These are phyloP conservation scores for Athripsodes cinereus DNA, from an alignment of 2,888 invertebrate species.

Conservation along the genomic window DNA sequence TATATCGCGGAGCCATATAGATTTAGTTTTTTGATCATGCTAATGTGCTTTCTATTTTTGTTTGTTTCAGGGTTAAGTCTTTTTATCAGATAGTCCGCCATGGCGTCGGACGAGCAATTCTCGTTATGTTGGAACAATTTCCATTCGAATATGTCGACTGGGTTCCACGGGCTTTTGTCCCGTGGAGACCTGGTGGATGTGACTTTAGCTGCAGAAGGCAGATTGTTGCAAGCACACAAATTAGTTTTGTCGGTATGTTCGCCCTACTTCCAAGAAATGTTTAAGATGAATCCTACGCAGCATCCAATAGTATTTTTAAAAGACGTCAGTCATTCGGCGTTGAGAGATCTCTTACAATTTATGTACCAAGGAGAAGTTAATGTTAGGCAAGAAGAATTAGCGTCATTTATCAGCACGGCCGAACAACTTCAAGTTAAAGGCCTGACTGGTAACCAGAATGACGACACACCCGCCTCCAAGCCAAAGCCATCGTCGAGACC, in stretches of 20 bases:
- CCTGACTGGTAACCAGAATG: slow-evolving; percentile 55
- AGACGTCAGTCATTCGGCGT: slow-evolving; percentile 63
- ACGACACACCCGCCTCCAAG: slow-evolving; percentile 50
- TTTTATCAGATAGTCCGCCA: slow-evolving; percentile 39
- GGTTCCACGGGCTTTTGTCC: slow-evolving; percentile 64
- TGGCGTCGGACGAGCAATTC: slow-evolving; percentile 69
- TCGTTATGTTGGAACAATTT: slow-evolving; percentile 73
- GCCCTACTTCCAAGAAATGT: slow-evolving; percentile 68
- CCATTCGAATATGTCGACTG: slow-evolving; percentile 65
- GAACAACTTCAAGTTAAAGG: slow-evolving; percentile 68
- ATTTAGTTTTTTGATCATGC: slow-evolving; percentile 6
- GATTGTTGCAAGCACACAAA: slow-evolving; percentile 65
- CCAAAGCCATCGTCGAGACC: slow-evolving; percentile 52
- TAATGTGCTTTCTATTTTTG: no score
- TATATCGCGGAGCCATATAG: not conserved
- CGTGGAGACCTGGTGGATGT: slow-evolving; percentile 66
- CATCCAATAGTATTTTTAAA: slow-evolving; percentile 66
- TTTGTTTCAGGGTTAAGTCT: slow-evolving; percentile 12
- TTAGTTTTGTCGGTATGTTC: slow-evolving; percentile 67
- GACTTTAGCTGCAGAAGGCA: slow-evolving; percentile 64
- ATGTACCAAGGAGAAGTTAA: slow-evolving; percentile 69
- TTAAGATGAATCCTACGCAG: slow-evolving; percentile 63
- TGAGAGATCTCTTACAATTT: slow-evolving; percentile 64
- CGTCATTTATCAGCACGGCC: slow-evolving; percentile 65
- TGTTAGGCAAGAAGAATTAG: slow-evolving; percentile 66